Base-by-base conservation (phyloP, 1,140 invertebrate genomes). In the Procambarus clarkii region DNA sequence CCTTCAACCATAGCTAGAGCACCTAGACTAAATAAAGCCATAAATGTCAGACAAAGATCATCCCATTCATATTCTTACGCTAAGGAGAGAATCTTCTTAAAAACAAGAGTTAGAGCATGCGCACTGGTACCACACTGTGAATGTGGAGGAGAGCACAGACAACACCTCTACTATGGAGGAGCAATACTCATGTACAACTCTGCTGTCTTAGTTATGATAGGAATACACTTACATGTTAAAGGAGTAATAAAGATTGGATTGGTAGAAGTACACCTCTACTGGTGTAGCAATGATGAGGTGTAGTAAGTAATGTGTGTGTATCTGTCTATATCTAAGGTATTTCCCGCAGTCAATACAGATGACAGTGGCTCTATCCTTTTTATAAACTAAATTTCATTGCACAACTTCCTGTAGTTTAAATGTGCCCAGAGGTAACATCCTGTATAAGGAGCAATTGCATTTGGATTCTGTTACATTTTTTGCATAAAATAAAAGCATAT, bases 11-110 rank as follows among this genome's bases (percentile, higher is more conserved):
- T 81, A 79, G 21, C 54, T 58, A 58, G 2, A 34, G 46, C 21
- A 81, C 79, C 79, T 81, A 81, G 48, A 54, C n/a, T 58, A 81
- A 81, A n/a, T 54, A 58, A 81, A 81, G 79, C 79, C 79, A 81
- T 48, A 45, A 81, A 81, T 58, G 18, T 50, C 34, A 50, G 21
- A 81, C 79, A 24, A 81, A 45, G 54, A 81, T 81, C n/a, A 54
- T 81, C 79, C 24, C 48, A 81, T 54, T 81, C 45, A 54, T 50
- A 24, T n/a, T 81, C 50, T 81, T 81, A 21, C 54, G 24, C 79
- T 54, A 81, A 81, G 45, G 48, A 24, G 0, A 64, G 24, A 69
- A 34, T 74, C 69, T 34, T 74, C n/a, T 21, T 34, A 74, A 74
- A 74, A 34, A 24, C 24, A 34, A 74, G 34, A 74, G 69, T 74